Evolutionary conservation across 2,113 vertebrate genomes (phyloP).

Genomic region (Mandrillus leucophaeus): DNA sequence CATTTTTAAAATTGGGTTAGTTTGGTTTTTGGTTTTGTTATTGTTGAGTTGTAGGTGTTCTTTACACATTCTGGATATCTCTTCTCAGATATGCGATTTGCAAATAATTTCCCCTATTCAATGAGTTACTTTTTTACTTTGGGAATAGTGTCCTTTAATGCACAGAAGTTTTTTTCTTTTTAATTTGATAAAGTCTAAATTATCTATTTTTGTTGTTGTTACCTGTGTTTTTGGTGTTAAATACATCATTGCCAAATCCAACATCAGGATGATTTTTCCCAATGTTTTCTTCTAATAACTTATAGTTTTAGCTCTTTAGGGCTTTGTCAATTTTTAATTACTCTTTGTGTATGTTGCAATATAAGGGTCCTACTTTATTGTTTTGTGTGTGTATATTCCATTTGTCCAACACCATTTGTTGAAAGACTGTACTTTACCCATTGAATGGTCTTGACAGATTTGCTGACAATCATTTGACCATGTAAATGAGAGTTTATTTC

Average conservation of each 20-base stretch:
- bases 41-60: neutral
- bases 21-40: neutral
- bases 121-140: neutral
- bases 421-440: neutral
- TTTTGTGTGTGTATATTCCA: neutral
- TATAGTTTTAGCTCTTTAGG: neutral
- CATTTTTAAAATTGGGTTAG: neutral
- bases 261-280: neutral
- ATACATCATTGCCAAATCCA: neutral
- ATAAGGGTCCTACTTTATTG: neutral
- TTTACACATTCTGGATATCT: neutral
- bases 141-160: neutral
- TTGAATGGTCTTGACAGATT: neutral
- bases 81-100: neutral
- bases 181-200: neutral
- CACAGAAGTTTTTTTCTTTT: neutral
- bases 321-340: too few relatives aligned
- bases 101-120: neutral
- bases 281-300: neutral
- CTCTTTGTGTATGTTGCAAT: neutral
- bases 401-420: neutral
- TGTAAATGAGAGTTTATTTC: neutral
- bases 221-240: neutral
- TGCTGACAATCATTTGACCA: neutral
- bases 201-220: neutral